Base-by-base conservation (phyloP, 2,113 vertebrate genomes). In the Proteles cristata region DNA sequence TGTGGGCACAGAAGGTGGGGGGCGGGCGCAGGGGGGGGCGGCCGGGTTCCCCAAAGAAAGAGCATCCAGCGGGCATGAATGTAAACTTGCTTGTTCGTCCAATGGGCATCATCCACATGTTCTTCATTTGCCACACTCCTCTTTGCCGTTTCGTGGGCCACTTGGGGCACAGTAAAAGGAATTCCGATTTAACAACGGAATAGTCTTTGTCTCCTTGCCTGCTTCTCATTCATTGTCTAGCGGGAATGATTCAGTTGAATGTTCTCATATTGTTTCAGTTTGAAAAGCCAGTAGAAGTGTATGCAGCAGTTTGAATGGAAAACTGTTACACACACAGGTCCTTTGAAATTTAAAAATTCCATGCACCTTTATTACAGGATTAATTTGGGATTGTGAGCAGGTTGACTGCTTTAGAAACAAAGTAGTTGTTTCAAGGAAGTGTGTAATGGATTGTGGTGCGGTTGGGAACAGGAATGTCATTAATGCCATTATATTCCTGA, bases 361-460 rank as follows among this genome's bases (percentile, higher is more conserved):
- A 0, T 3, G 0, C 58, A 39, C 58, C 55, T 98, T 97, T 94
- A 77, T 81, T 96, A 3, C 1, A 90, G 25, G 45, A 81, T 97
- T 98, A 82, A 55, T 76, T 76, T 90, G 92, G 58, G 71, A 74
- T 66, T 66, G 77, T 93, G 15, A 33, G 50, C 63, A 12, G 33
- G 95, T 93, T 97, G 71, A 61, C 65, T 95, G 73, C 94, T 85
- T 90, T 93, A 83, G 94, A 97, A 97, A 93, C 53, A 82, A 73
- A 93, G 33, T 90, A 80, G 77, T 96, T 66, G 88, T 97, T 98
- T 50, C 43, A 93, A 77, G 93, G 65, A 96, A 93, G 63, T 90
- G 58, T 80, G 11, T 92, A 96, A 88, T 96, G 80, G 33, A 96
- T 25, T 92, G 83, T 91, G 79, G 43, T 96, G 50, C 11, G 8